A percentile compares a stretch with the other conserved stretches of the same genome.
Conservation (phyloP, 1,140 invertebrate genomes). For the Philotrypesis tridentata region DNA sequence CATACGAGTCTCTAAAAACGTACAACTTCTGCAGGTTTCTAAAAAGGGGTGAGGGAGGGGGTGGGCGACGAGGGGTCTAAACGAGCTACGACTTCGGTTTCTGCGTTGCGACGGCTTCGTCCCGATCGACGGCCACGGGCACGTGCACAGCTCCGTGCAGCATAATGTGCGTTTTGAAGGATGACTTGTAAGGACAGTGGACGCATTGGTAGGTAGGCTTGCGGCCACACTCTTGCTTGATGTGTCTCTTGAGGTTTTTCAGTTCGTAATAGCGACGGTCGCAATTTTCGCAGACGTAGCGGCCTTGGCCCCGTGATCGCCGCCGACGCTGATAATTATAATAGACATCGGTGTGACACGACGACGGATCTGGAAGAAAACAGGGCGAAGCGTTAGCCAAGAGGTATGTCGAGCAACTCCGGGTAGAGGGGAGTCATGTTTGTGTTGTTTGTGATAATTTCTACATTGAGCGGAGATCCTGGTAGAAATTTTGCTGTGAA, state of each 20-base stretch:
- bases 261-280: conserved; percentile 68
- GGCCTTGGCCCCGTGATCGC: conserved; percentile 65
- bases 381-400: neutral
- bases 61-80: no score
- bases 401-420: neutral
- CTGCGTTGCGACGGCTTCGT: neutral
- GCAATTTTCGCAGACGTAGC: conserved; percentile 66
- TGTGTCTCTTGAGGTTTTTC: conserved; percentile 67
- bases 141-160: conserved; percentile 69
- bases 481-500: no score
- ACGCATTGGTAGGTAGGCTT: conserved; percentile 77
- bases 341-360: neutral
- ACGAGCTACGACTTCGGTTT: neutral
- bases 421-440: neutral
- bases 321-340: conserved; percentile 41
- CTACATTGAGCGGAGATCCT: no score
- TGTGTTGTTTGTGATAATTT: neutral
- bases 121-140: neutral
- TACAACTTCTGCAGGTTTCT: no score
- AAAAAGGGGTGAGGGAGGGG: no score
- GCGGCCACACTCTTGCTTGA: conserved; percentile 76
- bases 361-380: neutral
- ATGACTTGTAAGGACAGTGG: conserved; percentile 73
- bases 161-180: conserved; percentile 70
- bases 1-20: no score